Percentiles rank a stretch among this genome's conserved stretches.
Conservation (phyloP, 2,797 vertebrate genomes). For the Syngnathus acus region DNA sequence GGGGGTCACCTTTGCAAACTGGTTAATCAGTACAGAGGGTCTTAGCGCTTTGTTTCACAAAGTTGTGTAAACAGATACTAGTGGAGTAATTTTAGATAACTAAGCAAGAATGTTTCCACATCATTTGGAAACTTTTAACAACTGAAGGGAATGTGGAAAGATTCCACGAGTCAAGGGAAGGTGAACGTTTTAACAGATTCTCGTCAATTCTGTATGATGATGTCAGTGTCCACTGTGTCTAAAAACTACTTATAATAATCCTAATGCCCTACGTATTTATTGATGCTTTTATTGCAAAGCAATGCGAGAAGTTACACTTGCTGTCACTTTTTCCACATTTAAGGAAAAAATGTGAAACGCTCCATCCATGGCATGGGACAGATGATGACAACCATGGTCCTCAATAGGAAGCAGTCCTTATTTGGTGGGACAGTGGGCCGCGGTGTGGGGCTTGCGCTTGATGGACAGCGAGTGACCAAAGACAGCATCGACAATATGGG, state of each 20-base stretch:
- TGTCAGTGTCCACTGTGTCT: too few relatives aligned
- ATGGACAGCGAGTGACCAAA: slow-evolving; percentile 75
- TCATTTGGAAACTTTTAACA: too few relatives aligned
- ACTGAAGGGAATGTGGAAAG: background rate
- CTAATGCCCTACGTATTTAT: background rate
- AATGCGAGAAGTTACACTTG: background rate
- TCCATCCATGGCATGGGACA: slow-evolving; percentile 96
- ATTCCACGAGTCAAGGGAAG: too few relatives aligned
- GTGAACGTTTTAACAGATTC: too few relatives aligned
- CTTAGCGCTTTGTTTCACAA: too few relatives aligned
- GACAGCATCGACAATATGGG: slow-evolving; percentile 84
- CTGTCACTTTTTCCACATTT: slow-evolving; percentile 5
- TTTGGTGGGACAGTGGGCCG: slow-evolving; percentile 68
- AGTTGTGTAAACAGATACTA: too few relatives aligned
- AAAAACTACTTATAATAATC: too few relatives aligned
- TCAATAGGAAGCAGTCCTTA: slow-evolving; percentile 87
- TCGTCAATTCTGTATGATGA: background rate
- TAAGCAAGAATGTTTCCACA: too few relatives aligned
- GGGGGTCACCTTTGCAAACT: too few relatives aligned
- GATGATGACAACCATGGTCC: slow-evolving; percentile 98
- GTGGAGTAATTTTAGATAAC: too few relatives aligned
- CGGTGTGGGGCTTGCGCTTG: slow-evolving; percentile 52
- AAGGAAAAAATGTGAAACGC: slow-evolving; percentile 87
- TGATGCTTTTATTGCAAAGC: background rate
- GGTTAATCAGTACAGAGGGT: too few relatives aligned